Evolutionary conservation across 2,113 vertebrate species (phyloP), one percentile per base, ranked within the genome.

Genomic region (Cheilinus undulatus): DNA sequence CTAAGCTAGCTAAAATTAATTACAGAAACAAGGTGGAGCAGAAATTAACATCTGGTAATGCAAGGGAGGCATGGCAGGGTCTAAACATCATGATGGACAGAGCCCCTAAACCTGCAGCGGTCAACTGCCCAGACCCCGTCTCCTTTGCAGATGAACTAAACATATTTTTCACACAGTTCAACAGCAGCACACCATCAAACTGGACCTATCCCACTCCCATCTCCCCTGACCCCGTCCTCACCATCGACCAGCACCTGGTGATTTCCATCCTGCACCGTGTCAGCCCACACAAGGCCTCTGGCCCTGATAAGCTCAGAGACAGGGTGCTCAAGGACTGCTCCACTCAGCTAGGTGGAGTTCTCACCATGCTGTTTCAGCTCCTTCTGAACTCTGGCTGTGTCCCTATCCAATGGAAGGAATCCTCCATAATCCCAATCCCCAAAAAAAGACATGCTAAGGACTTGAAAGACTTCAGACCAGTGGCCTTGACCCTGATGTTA

Each of bases 41-140:
- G 20, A 49, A 64, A 32, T 5, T 50, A 50, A 49, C 45, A 34
- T 64, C 46, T 26, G 49, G 49, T 26, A 58, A 36, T 58, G 27
- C 66, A 38, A 48, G 28, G 13, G 28, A 51, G 24, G 51, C 38
- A 15, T n/a, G 22, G 63, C 63, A 53, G 49, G 63, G 63, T 1
- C 9, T 62, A 7, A 53, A 72, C 28, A 69, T 28, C 69, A 62
- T 54, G 40, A 63, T 46, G 58, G 50, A 19, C 10, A 56, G 58
- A 54, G 27, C 13, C 3, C 3, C 57, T 27, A 45, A 43, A 52
- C 36, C 46, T 34, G 38, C 24, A 62, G 26, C 7, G 28, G 30
- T 15, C 13, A 7, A 10, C 48, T 63, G 49, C 20, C 22, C 5
- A 6, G 36, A 45, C 22, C 14, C 36, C 3, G 6, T 19, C 26